Evolutionary conservation across 2,888 invertebrate species (phyloP).

Genomic region (Crepidodera aurea): DNA sequence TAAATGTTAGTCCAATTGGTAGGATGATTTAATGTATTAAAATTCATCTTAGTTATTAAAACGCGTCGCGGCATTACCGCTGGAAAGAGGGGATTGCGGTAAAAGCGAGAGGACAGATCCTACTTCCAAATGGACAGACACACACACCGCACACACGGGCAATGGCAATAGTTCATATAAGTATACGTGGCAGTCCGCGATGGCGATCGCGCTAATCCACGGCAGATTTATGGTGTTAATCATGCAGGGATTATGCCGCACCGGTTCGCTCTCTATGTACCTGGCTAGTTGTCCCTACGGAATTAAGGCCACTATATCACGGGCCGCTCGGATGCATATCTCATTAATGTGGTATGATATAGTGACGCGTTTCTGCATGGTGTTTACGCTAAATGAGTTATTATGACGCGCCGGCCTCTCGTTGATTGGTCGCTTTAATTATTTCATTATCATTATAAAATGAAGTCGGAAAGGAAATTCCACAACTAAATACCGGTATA

Average conservation of each 20-base stretch:
- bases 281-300: conserved; percentile 48
- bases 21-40: too few species aligned
- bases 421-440: conserved; percentile 27
- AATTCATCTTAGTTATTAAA: too few species aligned
- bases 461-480: conserved; percentile 16
- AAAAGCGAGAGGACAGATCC: too few species aligned
- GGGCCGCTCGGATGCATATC: conserved; percentile 54
- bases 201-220: conserved; percentile 60
- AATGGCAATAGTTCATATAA: conserved; percentile 15
- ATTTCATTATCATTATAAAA: conserved; percentile 7
- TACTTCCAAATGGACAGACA: too few species aligned
- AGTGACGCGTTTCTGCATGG: conserved; percentile 44
- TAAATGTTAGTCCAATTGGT: too few species aligned
- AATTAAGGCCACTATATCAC: conserved; percentile 64
- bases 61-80: too few species aligned
- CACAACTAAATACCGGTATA: background rate
- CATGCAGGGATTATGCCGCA: conserved; percentile 67
- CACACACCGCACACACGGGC: too few species aligned
- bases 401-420: conserved; percentile 19
- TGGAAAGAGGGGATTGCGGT: too few species aligned
- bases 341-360: conserved; percentile 54
- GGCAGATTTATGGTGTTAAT: conserved; percentile 72
- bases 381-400: conserved; percentile 40
- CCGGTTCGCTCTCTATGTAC: conserved; percentile 45
- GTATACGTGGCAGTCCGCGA: conserved; percentile 44